Percentiles rank a stretch among this genome's conserved stretches.
Conservation (phyloP, 2,797 vertebrate genomes). For the Picus viridis region DNA sequence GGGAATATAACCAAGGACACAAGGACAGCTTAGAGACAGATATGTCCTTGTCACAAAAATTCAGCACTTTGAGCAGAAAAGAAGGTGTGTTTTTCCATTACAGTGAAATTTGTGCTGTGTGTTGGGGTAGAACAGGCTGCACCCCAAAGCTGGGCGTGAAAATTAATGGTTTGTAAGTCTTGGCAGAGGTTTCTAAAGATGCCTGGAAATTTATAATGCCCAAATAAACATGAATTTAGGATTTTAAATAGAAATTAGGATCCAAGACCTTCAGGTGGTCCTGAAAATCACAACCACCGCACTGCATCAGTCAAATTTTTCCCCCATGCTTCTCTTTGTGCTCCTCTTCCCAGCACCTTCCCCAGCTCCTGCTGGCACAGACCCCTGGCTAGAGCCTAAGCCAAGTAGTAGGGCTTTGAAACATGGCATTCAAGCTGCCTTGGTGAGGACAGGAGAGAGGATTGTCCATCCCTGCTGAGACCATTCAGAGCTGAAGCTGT, state of each 20-base stretch:
- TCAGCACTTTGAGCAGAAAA: not conserved
- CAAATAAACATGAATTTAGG: not conserved
- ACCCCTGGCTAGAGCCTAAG: not conserved
- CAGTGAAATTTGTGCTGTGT: not conserved
- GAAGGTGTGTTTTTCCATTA: not conserved
- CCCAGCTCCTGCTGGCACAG: not conserved
- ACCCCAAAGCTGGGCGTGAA: not conserved
- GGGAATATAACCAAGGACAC: not conserved
- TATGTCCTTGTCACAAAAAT: not conserved
- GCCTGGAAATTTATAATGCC: not conserved
- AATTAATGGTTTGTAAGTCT: not conserved
- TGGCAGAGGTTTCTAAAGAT: conserved; percentile 18
- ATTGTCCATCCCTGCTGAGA: not conserved
- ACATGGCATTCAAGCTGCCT: fast-evolving
- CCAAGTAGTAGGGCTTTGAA: not conserved
- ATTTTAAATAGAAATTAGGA: not conserved
- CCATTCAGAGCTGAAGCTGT: not conserved
- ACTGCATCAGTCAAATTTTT: not conserved
- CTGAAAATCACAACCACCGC: not conserved
- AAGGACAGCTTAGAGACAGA: not conserved
- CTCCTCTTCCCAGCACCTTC: not conserved
- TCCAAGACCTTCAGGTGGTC: not conserved
- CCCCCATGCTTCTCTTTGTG: not conserved
- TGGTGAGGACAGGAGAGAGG: not conserved
- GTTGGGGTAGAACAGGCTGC: not conserved